phyloP scores from a whole-genome alignment of 2,888 invertebrate genomes.

The Macrophya alboannulata region DNA sequence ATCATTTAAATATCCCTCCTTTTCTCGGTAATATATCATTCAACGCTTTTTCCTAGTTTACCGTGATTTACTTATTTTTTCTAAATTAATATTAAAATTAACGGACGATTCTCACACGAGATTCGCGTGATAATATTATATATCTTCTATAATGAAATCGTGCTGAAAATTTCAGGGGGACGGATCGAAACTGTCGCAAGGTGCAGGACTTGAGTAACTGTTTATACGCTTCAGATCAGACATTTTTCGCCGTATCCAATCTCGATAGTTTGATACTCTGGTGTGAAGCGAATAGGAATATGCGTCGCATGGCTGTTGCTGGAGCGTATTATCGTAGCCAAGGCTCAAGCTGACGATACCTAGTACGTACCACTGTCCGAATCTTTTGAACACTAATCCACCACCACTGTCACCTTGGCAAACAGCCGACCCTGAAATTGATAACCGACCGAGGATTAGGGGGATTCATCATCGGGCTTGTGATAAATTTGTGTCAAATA shows the following conservation, averaged over 20 bases:
- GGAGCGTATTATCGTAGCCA: too few species aligned
- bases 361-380: slow-evolving; percentile 77
- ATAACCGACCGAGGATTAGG: neutral
- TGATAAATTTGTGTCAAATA: neutral
- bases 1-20: neutral
- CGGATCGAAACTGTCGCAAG: neutral
- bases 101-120: neutral
- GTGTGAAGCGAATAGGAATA: slow-evolving; percentile 77
- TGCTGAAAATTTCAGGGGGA: neutral
- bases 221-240: slow-evolving; percentile 64
- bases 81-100: neutral
- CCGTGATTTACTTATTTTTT: neutral
- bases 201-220: slow-evolving; percentile 15
- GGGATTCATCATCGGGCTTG: neutral
- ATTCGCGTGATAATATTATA: neutral
- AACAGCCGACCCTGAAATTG: slow-evolving; percentile 76
- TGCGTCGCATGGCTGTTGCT: too few species aligned
- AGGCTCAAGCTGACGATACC: slow-evolving; percentile 80
- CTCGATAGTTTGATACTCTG: slow-evolving; percentile 71
- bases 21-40: neutral
- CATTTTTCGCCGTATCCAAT: slow-evolving; percentile 75
- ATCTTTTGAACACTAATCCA: slow-evolving; percentile 77
- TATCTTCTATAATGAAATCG: neutral
- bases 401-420: slow-evolving; percentile 81
- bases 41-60: neutral